Conservation (phyloP, 2,888 invertebrate species). For the Troides aeacus region DNA sequence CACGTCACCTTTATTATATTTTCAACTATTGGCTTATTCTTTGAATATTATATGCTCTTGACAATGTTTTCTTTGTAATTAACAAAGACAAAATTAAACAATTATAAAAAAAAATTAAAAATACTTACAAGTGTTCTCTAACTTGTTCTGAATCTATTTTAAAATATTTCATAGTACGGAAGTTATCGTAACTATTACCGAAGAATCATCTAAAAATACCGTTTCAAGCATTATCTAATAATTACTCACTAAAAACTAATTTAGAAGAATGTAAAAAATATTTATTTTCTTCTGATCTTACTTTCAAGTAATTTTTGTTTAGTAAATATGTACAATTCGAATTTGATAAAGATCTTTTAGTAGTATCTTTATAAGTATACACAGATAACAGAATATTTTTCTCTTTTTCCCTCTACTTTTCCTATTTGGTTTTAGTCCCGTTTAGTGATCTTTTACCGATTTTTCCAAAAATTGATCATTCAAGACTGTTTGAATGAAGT, state of each 20-base stretch:
- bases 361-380: too few relatives aligned
- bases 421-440: not conserved
- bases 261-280: too few relatives aligned
- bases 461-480: not conserved
- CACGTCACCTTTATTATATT: slow-evolving; percentile 24
- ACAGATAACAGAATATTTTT: too few relatives aligned
- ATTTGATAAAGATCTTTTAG: too few relatives aligned
- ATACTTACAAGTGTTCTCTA: not conserved
- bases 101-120: not conserved
- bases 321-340: too few relatives aligned
- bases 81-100: not conserved
- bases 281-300: too few relatives aligned
- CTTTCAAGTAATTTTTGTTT: too few relatives aligned
- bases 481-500: not conserved
- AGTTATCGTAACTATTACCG: too few relatives aligned
- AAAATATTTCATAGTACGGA: not conserved
- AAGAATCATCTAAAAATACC: too few relatives aligned
- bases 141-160: not conserved
- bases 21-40: slow-evolving; percentile 13
- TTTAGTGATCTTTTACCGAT: not conserved
- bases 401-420: too few relatives aligned
- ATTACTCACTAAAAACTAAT: too few relatives aligned
- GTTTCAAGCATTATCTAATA: too few relatives aligned
- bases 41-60: slow-evolving; percentile 1
- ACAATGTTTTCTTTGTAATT: slow-evolving; percentile 9